phyloP scores from a whole-genome alignment of 2,113 vertebrate species.

The Rhombomys opimus region DNA sequence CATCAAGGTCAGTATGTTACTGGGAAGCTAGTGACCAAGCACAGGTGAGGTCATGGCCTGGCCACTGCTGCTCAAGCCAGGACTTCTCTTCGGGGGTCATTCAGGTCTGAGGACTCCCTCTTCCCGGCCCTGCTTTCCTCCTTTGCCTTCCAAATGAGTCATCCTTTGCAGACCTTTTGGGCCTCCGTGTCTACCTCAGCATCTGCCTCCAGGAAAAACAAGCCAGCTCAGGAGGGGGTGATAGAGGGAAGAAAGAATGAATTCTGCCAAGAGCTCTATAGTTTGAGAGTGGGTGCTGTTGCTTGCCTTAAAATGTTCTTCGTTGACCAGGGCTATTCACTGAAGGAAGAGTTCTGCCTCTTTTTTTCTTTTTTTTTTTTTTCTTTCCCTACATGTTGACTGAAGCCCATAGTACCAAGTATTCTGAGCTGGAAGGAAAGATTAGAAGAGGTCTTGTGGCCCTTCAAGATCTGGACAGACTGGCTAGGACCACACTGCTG shows the following conservation, averaged over 20 bases:
- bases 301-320: background rate
- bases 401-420: background rate
- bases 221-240: background rate
- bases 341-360: background rate
- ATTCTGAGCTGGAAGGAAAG: background rate
- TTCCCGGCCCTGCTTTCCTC: background rate
- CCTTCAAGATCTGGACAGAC: background rate
- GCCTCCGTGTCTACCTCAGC: background rate
- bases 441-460: background rate
- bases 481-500: background rate
- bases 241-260: background rate
- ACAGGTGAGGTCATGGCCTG: background rate
- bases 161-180: background rate
- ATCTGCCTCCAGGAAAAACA: background rate
- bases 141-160: background rate
- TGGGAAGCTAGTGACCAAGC: background rate
- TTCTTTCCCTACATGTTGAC: background rate
- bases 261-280: background rate
- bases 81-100: too few relatives aligned
- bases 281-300: background rate
- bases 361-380: background rate
- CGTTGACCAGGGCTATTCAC: background rate
- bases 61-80: background rate
- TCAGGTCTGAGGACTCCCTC: background rate
- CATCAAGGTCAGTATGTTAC: background rate